Percentiles rank a stretch among this genome's conserved stretches.
Conservation (phyloP, 92 coral and sea anemone species). For the Umimayanthus chanpuru region DNA sequence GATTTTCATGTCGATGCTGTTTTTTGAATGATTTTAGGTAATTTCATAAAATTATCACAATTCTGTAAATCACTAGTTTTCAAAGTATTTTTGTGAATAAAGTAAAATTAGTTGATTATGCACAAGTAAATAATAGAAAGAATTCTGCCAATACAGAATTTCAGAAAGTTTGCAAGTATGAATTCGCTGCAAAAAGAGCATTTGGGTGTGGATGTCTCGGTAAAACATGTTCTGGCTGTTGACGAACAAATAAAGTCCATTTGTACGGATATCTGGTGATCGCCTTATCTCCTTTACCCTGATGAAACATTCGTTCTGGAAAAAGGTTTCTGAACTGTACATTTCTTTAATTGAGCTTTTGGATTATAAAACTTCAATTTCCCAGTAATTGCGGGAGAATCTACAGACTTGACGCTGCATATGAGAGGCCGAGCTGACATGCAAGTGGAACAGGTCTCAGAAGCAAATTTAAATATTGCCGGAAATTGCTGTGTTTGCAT, state of each 20-base stretch:
- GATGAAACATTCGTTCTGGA: not conserved
- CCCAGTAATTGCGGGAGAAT: not conserved
- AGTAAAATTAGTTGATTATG: not conserved
- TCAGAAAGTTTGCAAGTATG: not conserved
- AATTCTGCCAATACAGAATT: not conserved
- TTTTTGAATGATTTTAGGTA: constrained; percentile 2
- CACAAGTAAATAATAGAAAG: not conserved
- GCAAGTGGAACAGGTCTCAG: not conserved
- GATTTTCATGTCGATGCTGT: not conserved
- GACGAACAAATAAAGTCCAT: not conserved
- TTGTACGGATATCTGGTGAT: not conserved
- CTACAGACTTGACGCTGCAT: not conserved
- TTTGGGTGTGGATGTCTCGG: constrained; percentile 23
- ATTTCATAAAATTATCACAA: not conserved
- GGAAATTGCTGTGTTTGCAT: constrained; percentile 15
- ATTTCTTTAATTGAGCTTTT: not conserved
- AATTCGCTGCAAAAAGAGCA: constrained; percentile 22
- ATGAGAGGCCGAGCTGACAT: not conserved
- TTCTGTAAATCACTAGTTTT: not conserved
- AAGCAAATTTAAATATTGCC: constrained; percentile 1
- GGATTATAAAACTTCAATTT: not conserved
- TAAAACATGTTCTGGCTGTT: not conserved
- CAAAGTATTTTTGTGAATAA: constrained; percentile 16
- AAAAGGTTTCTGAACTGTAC: not conserved
- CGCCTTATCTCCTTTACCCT: not conserved